phyloP scores from a whole-genome alignment of 1,140 invertebrate genomes.

The Mylabris phalerata region DNA sequence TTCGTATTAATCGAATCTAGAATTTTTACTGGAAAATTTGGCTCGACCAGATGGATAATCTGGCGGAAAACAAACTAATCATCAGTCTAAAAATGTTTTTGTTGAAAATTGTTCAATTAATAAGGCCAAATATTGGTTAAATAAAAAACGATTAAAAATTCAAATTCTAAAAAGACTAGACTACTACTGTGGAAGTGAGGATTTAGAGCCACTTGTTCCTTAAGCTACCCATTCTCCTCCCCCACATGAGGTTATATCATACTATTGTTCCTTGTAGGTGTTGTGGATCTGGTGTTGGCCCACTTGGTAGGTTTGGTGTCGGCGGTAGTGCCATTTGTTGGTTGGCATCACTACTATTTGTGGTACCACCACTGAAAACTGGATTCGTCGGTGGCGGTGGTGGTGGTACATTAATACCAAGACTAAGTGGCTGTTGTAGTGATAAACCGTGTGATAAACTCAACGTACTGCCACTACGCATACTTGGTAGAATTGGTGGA shows the following conservation, averaged over 20 bases:
- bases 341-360: neutral
- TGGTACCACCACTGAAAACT: constrained; percentile 17
- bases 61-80: constrained; percentile 24
- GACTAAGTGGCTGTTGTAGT: constrained; percentile 27
- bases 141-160: no score
- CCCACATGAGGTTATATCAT: constrained; percentile 89
- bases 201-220: constrained; percentile 62
- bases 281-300: constrained; percentile 55
- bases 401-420: constrained; percentile 27
- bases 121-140: constrained; percentile 34
- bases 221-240: constrained; percentile 64
- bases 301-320: constrained; percentile 12
- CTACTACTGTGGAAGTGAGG: constrained; percentile 35
- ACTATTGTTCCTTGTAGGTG: constrained; percentile 82
- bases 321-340: constrained; percentile 27
- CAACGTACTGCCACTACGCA: constrained; percentile 33
- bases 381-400: constrained; percentile 11
- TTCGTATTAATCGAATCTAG: neutral
- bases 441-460: constrained; percentile 46
- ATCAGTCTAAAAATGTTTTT: constrained; percentile 28
- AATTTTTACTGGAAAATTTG: constrained; percentile 24
- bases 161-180: neutral
- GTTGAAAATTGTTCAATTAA: constrained; percentile 3
- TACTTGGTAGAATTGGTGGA: constrained; percentile 44
- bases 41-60: constrained; percentile 19